Evolutionary conservation across 2,113 vertebrate species (phyloP), one percentile per base, ranked within the genome.

Genomic region (Cynopterus brachyotis): DNA sequence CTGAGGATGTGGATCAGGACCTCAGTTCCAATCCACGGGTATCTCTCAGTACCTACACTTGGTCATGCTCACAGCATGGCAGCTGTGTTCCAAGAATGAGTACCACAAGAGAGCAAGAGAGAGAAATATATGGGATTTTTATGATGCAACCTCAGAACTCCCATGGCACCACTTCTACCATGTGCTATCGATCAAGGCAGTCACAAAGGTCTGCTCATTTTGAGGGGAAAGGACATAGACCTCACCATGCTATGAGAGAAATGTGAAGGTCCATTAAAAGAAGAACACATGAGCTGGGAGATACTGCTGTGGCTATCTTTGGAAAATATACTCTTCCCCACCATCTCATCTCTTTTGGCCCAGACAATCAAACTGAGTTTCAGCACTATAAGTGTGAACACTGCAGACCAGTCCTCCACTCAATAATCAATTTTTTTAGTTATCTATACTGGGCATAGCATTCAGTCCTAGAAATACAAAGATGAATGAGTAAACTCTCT

Each of bases 401-500:
- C 17, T 42, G 11, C 35, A 64, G 20, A n/a, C 11, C 50, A 3
- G 15, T 55, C 57, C 60, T 67, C 22, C 24, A 42, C 10, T 94
- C 42, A 9, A 6, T 28, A 20, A 24, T 57, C 16, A 10, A 30
- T 62, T 19, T 89, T 66, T 80, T 70, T 40, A 91, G 55, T 78
- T 75, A 80, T 92, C 82, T 70, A 1, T 45, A 22, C 3, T 62
- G 26, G 45, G 35, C 73, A 28, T 53, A 35, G n/a, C 40, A 89
- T 73, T 60, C 75, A 93, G 42, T 45, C 50, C 69, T 93, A 26
- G 13, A 75, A 50, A 6, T 28, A 76, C 82, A 89, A 79, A 96
- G 60, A 69, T 70, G 94, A 93, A 91, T 85, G 22, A 93, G 60
- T 95, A 94, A 80, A 64, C 22, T 24, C 5, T 19, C 50, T 86